Evolutionary conservation across 2,888 invertebrate genomes (phyloP).

Genomic region (Cynaeus angustus): DNA sequence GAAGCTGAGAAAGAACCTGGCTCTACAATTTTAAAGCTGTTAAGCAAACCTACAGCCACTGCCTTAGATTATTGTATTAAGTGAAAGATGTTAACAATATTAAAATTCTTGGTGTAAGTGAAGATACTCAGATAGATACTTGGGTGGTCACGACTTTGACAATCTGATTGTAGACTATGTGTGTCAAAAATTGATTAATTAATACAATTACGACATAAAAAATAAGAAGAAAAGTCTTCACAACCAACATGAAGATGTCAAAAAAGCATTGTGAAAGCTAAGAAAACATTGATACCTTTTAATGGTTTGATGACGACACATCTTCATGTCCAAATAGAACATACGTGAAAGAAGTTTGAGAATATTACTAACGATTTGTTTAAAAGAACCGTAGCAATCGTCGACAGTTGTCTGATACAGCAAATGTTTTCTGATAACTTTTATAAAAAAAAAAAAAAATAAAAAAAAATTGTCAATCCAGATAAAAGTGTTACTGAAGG

Average conservation of each 20-base stretch:
- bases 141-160: slow-evolving; percentile 61
- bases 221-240: slow-evolving; percentile 18
- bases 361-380: slow-evolving; percentile 52
- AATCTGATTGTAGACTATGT: slow-evolving; percentile 52
- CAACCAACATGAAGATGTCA: slow-evolving; percentile 53
- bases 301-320: slow-evolving; percentile 17
- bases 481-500: slow-evolving; percentile 61
- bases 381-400: slow-evolving; percentile 53
- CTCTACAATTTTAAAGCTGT: slow-evolving; percentile 40
- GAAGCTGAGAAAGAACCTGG: slow-evolving; percentile 38
- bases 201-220: slow-evolving; percentile 36
- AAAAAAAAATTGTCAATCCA: slow-evolving; percentile 56
- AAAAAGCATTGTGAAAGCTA: slow-evolving; percentile 48
- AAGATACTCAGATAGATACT: slow-evolving; percentile 57
- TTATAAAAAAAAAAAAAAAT: slow-evolving; percentile 46
- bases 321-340: background rate
- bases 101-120: slow-evolving; percentile 55
- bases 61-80: slow-evolving; percentile 29
- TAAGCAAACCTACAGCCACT: slow-evolving; percentile 43
- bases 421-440: slow-evolving; percentile 54
- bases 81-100: slow-evolving; percentile 13
- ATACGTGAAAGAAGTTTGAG: slow-evolving; percentile 57
- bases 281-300: slow-evolving; percentile 34
- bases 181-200: slow-evolving; percentile 41
- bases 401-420: slow-evolving; percentile 56